Conservation (phyloP, 2,888 invertebrate species). For the Coenonympha arcania region DNA sequence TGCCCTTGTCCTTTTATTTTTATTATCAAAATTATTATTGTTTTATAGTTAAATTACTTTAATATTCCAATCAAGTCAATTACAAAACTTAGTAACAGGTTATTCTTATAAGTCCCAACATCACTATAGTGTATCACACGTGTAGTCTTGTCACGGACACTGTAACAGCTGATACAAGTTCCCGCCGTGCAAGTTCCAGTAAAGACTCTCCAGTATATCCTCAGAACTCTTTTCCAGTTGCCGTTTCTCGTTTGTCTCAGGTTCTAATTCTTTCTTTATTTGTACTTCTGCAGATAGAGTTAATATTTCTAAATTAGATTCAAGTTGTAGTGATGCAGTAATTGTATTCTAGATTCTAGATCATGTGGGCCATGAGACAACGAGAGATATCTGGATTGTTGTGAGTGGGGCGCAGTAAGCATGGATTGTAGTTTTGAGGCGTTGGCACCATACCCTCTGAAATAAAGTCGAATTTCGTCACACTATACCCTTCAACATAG, state of each 20-base stretch:
- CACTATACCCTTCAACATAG: slow-evolving; percentile 49
- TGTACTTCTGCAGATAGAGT: slow-evolving; percentile 74
- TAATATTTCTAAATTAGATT: slow-evolving; percentile 58
- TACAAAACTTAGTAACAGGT: slow-evolving; percentile 26
- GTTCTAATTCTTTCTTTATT: slow-evolving; percentile 63
- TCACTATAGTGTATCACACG: slow-evolving; percentile 34
- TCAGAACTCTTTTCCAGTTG: slow-evolving; percentile 65
- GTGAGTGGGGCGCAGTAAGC: slow-evolving; percentile 71
- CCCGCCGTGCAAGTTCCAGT: slow-evolving; percentile 78
- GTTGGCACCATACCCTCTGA: slow-evolving; percentile 72
- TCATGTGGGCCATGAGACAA: slow-evolving; percentile 78
- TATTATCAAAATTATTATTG: slow-evolving; percentile 46
- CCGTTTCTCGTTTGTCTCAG: slow-evolving; percentile 66
- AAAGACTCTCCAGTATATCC: slow-evolving; percentile 72
- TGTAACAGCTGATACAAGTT: slow-evolving; percentile 73
- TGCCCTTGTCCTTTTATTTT: slow-evolving; percentile 54
- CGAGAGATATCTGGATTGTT: slow-evolving; percentile 77
- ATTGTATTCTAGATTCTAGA: slow-evolving; percentile 55
- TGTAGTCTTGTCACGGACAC: slow-evolving; percentile 43
- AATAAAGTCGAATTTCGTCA: slow-evolving; percentile 71
- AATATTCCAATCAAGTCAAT: slow-evolving; percentile 16
- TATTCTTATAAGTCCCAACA: slow-evolving; percentile 29
- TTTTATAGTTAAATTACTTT: slow-evolving; percentile 5
- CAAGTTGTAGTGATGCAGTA: slow-evolving; percentile 29
- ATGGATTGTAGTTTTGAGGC: slow-evolving; percentile 64